Evolutionary conservation across 92 coral and sea anemone species (phyloP), one percentile per base, ranked within the genome.

Genomic region (Siderastrea radians): DNA sequence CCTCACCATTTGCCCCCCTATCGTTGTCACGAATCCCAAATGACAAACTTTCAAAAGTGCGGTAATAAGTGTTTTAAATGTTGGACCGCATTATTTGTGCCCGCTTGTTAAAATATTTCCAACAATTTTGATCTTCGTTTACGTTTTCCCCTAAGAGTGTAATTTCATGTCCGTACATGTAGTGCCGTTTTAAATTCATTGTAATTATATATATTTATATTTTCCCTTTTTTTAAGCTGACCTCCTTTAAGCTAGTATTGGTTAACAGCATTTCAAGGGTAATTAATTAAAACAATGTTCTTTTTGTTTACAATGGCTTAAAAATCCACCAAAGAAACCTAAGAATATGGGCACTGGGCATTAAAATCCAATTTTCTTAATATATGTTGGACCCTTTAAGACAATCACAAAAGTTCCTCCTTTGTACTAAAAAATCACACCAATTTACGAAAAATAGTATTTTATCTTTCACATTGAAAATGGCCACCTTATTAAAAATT

Each of bases 1-100:
- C 43, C 45, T 55, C 45, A 16, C 73, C 5, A 50, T 43, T 47
- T 48, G 2, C 10, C 86, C 77, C 69, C 78, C 58, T 82, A 82
- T 69, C 68, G 58, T 3, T 69, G 66, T 82, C 86, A 82, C 86
- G 86, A 71, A 69, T 57, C 46, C 19, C 4, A 53, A 10, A 45
- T 44, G 67, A 7, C 65, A 68, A 69, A 68, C 58, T 55, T 43
- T 19, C 14, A 43, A 1, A 16, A 16, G 72, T 67, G 72, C 43
- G 15, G 43, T n/a, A 62, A 75, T 14, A 43, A 14, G 51, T 8
- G 72, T n/a, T n/a, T 7, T 16, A 62, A 47, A 63, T 79, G 59
- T 50, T 79, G 17, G 71, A 63, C 83, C 2, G 9, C 45, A 49
- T 49, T 67, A 17, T 15, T 6, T n/a, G 14, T 63, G 46, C 49